Conservation (phyloP, 2,113 vertebrate genomes). For the Clarias batrachus region DNA sequence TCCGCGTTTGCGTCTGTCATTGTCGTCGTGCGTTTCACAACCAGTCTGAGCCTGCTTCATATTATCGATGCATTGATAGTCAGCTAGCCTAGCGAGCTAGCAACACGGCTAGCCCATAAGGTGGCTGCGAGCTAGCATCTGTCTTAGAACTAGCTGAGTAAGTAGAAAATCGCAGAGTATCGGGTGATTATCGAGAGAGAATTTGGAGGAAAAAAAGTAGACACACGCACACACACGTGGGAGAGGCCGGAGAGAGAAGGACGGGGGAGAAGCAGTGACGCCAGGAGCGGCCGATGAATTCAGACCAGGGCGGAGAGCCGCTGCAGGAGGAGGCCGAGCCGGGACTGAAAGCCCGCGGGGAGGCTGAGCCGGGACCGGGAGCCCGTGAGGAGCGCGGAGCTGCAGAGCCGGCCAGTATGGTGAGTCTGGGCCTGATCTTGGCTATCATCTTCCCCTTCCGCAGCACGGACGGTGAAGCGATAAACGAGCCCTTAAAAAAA, state of each 20-base stretch:
- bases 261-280: slow-evolving; percentile 71
- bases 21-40: slow-evolving; percentile 8
- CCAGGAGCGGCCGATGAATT: slow-evolving; percentile 82
- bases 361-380: slow-evolving; percentile 72
- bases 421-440: slow-evolving; percentile 70
- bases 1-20: slow-evolving; percentile 30
- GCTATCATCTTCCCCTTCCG: neutral
- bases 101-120: slow-evolving; percentile 58
- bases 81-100: slow-evolving; percentile 63
- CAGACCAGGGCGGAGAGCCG: slow-evolving; percentile 79
- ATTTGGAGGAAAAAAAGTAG: slow-evolving; percentile 36
- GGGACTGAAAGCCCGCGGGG: slow-evolving; percentile 52
- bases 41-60: slow-evolving; percentile 27
- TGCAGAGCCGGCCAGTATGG: slow-evolving; percentile 74
- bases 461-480: neutral
- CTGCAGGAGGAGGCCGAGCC: slow-evolving; percentile 76
- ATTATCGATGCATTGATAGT: slow-evolving; percentile 66
- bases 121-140: slow-evolving; percentile 54
- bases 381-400: slow-evolving; percentile 68
- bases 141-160: slow-evolving; percentile 1
- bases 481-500: neutral
- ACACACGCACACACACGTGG: slow-evolving; percentile 48
- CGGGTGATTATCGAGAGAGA: neutral
- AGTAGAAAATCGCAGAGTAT: slow-evolving; percentile 48
- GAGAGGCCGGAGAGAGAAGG: slow-evolving; percentile 69